These are phyloP conservation scores for Hycleus phaleratus DNA, from an alignment of 1,140 invertebrate genomes.

Conservation along the genomic window DNA sequence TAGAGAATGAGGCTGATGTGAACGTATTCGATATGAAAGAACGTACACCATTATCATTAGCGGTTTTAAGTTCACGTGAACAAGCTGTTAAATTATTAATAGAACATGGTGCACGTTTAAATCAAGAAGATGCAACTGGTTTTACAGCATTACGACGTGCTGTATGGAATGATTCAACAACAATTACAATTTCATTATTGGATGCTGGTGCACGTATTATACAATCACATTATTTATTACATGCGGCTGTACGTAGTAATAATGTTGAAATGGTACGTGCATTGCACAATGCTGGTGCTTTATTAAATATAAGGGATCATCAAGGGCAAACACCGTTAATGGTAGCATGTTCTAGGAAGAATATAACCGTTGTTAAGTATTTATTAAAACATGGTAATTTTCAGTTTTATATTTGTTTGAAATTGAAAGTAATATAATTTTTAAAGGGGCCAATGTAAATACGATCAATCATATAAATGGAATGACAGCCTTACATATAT, in stretches of 20 bases:
- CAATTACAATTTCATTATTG: slow-evolving; percentile 37
- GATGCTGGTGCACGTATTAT: slow-evolving; percentile 49
- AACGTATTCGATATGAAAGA: slow-evolving; percentile 50
- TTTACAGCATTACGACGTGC: slow-evolving; percentile 49
- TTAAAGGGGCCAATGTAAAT: slow-evolving; percentile 45
- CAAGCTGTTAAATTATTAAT: slow-evolving; percentile 45
- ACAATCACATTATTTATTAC: slow-evolving; percentile 49
- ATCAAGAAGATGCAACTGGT: slow-evolving; percentile 49
- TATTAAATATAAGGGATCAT: slow-evolving; percentile 46
- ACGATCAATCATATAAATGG: slow-evolving; percentile 40
- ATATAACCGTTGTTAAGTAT: slow-evolving; percentile 44
- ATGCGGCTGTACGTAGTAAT: slow-evolving; percentile 47
- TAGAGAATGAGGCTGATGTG: slow-evolving; percentile 50
- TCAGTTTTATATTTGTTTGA: no score
- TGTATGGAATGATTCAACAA: slow-evolving; percentile 37
- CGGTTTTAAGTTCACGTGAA: slow-evolving; percentile 43
- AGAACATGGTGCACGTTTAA: slow-evolving; percentile 47
- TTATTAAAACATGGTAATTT: slow-evolving; percentile 44
- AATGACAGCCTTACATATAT: slow-evolving; percentile 46
- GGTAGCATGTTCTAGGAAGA: slow-evolving; percentile 49
- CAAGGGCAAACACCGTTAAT: slow-evolving; percentile 54
- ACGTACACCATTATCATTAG: slow-evolving; percentile 48
- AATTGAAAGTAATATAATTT: no score
- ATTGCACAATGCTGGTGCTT: slow-evolving; percentile 44
- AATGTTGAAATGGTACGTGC: slow-evolving; percentile 44